phyloP scores from a whole-genome alignment of 2,888 invertebrate species.

The Caenorhabditis zanzibari region DNA sequence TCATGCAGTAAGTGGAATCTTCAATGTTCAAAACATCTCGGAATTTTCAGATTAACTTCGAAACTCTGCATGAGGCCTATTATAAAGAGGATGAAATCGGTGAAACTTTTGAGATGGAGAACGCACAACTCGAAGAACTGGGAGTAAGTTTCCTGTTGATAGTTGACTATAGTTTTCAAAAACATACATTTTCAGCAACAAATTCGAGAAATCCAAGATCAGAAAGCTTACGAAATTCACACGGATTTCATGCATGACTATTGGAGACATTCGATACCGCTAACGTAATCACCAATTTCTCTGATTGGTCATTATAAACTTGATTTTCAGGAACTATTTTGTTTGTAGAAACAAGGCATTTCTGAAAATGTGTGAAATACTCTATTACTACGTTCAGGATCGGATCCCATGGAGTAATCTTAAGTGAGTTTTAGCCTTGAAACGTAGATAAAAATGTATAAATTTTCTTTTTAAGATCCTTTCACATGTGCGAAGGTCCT shows the following conservation, averaged over 20 bases:
- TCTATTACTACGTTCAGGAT: background rate
- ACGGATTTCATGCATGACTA: conserved; percentile 34
- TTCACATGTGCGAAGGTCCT: conserved; percentile 71
- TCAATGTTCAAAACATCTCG: too few relatives aligned
- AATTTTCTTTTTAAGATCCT: conserved; percentile 55
- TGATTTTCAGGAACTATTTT: conserved; percentile 19
- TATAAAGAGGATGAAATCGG: too few relatives aligned
- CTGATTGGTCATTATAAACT: too few relatives aligned
- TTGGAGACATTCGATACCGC: background rate
- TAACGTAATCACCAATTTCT: too few relatives aligned
- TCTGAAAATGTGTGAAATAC: conserved; percentile 45
- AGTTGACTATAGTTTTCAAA: too few relatives aligned
- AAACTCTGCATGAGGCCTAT: too few relatives aligned
- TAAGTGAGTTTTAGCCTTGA: background rate
- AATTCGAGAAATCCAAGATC: background rate
- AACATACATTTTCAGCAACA: background rate
- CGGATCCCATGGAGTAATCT: background rate
- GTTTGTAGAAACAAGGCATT: conserved; percentile 66
- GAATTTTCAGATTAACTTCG: too few relatives aligned
- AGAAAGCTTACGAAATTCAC: conserved; percentile 1
- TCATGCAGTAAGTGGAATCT: too few relatives aligned
- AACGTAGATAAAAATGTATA: too few relatives aligned
- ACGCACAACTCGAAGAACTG: too few relatives aligned
- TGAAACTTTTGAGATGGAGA: too few relatives aligned
- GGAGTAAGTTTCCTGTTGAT: too few relatives aligned